These are phyloP conservation scores for Drosophila heteroneura DNA, from an alignment of 2,888 invertebrate species.

Conservation along the genomic window DNA sequence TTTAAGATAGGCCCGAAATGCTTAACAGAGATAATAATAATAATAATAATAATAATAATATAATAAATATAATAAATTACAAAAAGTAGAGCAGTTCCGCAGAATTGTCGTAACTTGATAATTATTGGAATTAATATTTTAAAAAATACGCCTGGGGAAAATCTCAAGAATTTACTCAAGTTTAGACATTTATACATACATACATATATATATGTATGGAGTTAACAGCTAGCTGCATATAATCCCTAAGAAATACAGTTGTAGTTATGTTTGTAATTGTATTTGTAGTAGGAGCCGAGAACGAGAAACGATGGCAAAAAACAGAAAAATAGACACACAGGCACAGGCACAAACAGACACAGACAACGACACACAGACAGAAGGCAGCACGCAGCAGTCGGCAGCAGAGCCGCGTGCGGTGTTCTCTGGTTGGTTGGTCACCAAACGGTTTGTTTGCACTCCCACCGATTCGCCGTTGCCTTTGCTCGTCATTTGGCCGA, in stretches of 20 bases:
- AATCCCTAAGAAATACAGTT: conserved; percentile 18
- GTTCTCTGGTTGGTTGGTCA: conserved; percentile 67
- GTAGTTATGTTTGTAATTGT: conserved; percentile 6
- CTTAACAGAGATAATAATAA: not conserved
- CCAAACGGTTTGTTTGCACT: conserved; percentile 59
- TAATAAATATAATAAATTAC: not conserved
- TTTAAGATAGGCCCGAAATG: not conserved
- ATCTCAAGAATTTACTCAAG: not conserved
- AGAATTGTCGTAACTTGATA: not conserved
- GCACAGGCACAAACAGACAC: not conserved
- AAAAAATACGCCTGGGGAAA: not conserved
- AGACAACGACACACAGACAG: conserved; percentile 4
- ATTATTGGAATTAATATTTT: not conserved
- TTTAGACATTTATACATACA: not conserved
- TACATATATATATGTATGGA: not conserved
- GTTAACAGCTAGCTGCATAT: not conserved
- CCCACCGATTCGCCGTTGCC: conserved; percentile 30
- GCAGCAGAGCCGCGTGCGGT: conserved; percentile 34
- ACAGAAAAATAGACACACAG: conserved; percentile 2
- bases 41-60: not conserved
- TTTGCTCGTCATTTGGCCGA: conserved; percentile 4
- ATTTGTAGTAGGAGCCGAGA: not conserved
- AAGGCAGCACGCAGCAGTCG: conserved; percentile 19
- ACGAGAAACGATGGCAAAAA: conserved; percentile 1
- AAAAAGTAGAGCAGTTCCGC: not conserved